Evolutionary conservation across 2,888 invertebrate genomes (phyloP).

Genomic region (Sarcophaga caerulescens): DNA sequence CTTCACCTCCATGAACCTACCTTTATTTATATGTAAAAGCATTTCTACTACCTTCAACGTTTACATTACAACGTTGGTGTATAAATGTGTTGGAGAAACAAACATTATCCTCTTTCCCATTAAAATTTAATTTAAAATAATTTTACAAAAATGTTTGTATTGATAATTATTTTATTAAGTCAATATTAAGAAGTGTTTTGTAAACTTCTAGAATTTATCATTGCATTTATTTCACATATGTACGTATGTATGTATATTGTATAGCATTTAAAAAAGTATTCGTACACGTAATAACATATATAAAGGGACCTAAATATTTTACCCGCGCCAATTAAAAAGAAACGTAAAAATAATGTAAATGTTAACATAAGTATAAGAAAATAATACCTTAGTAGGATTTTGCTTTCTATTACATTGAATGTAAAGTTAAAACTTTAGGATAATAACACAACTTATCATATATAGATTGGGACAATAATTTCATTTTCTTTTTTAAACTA

Average conservation of each 20-base stretch:
- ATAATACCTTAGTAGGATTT: conserved; percentile 1
- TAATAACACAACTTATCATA: conserved; percentile 23
- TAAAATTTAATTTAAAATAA: too few relatives aligned
- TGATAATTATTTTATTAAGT: conserved; percentile 33
- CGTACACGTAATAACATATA: not conserved
- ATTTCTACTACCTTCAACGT: too few relatives aligned
- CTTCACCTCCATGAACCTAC: too few relatives aligned
- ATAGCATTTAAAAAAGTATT: conserved; percentile 32
- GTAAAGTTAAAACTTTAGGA: not conserved
- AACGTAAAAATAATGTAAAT: not conserved
- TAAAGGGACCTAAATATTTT: conserved; percentile 12
- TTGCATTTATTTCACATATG: conserved; percentile 24
- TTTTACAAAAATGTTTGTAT: conserved; percentile 1
- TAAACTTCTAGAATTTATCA: conserved; percentile 22
- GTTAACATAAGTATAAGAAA: conserved; percentile 3
- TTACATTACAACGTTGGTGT: too few relatives aligned
- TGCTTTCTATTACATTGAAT: not conserved
- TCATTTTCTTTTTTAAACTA: not conserved
- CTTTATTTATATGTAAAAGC: too few relatives aligned
- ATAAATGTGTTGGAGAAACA: too few relatives aligned
- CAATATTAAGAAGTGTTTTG: conserved; percentile 32
- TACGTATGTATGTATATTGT: conserved; percentile 23
- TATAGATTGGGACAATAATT: conserved; percentile 2
- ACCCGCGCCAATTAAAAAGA: conserved; percentile 44
- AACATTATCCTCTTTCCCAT: too few relatives aligned